These are phyloP conservation scores for Xyrichtys novacula DNA, from an alignment of 2,797 vertebrate species.

Conservation along the genomic window DNA sequence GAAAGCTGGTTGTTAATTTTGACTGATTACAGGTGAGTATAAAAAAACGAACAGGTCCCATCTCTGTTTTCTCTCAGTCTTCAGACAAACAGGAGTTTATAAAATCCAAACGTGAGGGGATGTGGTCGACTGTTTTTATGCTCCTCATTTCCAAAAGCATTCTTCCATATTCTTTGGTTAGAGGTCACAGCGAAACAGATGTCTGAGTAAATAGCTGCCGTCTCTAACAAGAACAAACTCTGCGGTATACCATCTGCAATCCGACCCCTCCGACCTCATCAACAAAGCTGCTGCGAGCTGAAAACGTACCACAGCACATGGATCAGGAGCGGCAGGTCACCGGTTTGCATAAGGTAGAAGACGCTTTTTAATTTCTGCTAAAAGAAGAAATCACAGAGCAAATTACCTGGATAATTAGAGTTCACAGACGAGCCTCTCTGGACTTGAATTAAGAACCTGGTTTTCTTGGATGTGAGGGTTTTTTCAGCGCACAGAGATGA, in stretches of 20 bases:
- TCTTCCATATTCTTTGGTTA: background rate
- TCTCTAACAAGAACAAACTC: background rate
- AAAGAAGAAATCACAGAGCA: background rate
- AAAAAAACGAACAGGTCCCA: too few species aligned
- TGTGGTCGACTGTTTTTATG: too few species aligned
- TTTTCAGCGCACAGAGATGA: background rate
- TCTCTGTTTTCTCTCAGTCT: too few species aligned
- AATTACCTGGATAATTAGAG: too few species aligned
- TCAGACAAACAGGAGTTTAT: too few species aligned
- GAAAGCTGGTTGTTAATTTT: too few species aligned
- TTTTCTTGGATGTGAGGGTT: background rate
- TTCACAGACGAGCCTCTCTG: background rate
- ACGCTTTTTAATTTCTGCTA: background rate
- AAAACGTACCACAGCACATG: background rate
- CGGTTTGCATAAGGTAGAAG: background rate
- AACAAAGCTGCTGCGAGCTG: constrained; percentile 10
- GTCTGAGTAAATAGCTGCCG: background rate
- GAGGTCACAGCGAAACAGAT: constrained; percentile 3
- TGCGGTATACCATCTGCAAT: background rate
- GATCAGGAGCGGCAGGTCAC: background rate
- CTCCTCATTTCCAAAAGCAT: too few species aligned
- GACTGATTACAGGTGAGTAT: too few species aligned
- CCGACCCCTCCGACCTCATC: background rate
- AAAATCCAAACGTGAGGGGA: too few species aligned
- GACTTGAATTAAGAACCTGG: background rate